Conservation (phyloP, 2,888 invertebrate species). For the Thelaira solivaga region DNA sequence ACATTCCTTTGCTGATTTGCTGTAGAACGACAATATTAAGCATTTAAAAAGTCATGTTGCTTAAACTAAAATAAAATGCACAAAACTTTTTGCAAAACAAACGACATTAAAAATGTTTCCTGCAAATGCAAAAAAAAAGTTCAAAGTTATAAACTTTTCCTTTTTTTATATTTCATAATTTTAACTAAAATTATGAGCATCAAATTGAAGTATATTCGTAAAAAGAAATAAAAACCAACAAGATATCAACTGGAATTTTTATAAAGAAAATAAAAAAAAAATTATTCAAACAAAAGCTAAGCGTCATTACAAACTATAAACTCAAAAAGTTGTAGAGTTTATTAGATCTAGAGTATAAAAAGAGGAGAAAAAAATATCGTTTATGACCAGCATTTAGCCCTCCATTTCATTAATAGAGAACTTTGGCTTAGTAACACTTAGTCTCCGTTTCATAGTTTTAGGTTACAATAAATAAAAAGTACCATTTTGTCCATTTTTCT, state of each 20-base stretch:
- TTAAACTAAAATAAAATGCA: slow-evolving; percentile 33
- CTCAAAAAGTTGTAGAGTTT: too few relatives aligned
- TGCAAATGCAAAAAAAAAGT: slow-evolving; percentile 25
- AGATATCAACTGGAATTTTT: background rate
- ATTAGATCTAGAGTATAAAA: too few relatives aligned
- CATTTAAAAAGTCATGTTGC: slow-evolving; percentile 39
- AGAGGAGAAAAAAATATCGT: too few relatives aligned
- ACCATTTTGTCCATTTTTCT: too few relatives aligned
- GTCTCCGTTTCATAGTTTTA: too few relatives aligned
- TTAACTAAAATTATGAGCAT: background rate
- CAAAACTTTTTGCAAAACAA: slow-evolving; percentile 2
- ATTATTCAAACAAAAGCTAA: too few relatives aligned
- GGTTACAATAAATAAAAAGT: too few relatives aligned
- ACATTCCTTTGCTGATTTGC: background rate
- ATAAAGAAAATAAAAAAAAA: too few relatives aligned
- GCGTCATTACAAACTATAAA: too few relatives aligned
- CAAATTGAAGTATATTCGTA: slow-evolving; percentile 4
- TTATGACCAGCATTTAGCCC: too few relatives aligned
- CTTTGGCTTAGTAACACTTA: too few relatives aligned
- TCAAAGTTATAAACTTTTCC: slow-evolving; percentile 33
- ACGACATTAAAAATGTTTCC: background rate
- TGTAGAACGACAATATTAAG: background rate
- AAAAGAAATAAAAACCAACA: background rate
- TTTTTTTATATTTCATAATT: slow-evolving; percentile 10
- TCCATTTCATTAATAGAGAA: too few relatives aligned